Conservation (phyloP, 1,140 invertebrate species). For the Teleogryllus occipitalis region DNA sequence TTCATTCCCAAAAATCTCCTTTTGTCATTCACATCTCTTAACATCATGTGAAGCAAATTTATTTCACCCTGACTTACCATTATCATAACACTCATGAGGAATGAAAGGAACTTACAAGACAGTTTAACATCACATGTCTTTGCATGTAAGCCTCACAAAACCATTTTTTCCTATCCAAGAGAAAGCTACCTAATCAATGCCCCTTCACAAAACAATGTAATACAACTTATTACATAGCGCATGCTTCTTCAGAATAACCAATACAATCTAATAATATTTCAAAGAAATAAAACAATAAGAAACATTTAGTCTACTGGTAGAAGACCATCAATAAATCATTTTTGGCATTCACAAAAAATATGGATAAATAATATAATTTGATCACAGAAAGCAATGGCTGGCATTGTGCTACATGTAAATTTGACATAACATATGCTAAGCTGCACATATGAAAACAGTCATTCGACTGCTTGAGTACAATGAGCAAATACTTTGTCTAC, state of each 20-base stretch:
- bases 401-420: slow-evolving; percentile 8
- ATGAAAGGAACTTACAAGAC: slow-evolving; percentile 15
- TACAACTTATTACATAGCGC: not conserved
- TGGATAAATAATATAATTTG: slow-evolving; percentile 11
- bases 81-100: slow-evolving; percentile 9
- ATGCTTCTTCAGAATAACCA: not conserved
- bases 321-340: slow-evolving; percentile 12
- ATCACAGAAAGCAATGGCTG: slow-evolving; percentile 18
- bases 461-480: not conserved
- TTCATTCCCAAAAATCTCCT: not conserved
- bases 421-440: slow-evolving; percentile 11
- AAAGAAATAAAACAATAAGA: slow-evolving; percentile 7
- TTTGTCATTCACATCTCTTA: not conserved
- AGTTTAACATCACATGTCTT: not conserved
- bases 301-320: not conserved
- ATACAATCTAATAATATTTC: not conserved
- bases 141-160: slow-evolving; percentile 8
- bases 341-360: not conserved
- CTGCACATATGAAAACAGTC: slow-evolving; percentile 7
- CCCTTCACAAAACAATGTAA: not conserved
- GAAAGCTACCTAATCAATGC: slow-evolving; percentile 11
- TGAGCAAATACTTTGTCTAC: not conserved
- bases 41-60: not conserved
- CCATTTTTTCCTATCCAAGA: not conserved
- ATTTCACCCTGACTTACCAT: slow-evolving; percentile 12